Base-by-base conservation (phyloP, 2,888 invertebrate species). In the Philaethria dido region DNA sequence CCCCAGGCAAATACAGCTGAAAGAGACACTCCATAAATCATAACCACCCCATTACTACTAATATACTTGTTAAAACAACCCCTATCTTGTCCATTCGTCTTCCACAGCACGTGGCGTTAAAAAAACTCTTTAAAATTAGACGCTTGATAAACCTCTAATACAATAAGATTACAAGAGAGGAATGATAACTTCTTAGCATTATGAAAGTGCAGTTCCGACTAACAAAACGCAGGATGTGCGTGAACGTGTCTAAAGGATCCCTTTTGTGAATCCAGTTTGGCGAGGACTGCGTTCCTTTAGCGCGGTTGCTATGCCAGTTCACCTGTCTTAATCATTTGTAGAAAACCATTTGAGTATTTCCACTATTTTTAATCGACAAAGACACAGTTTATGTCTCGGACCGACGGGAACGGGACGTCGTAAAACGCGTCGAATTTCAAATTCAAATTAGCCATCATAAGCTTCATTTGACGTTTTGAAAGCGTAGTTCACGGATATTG, bases 61-160 rank as follows among this genome's bases (percentile, higher is more conserved):
- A 92, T 92, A 90, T 86, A 89, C 84, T 89, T 91, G 92, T 92
- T 91, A 89, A 88, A 91, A 91, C 90, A 91, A 89, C 92, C 92
- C 87, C 85, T 92, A 87, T 91, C 92, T 92, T 85, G 87, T 89
- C 88, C 75, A 78, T 79, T 75, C 77, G 78, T 83, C 86, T 82
- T 85, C 78, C 75, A 77, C 78, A 78, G 80, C 85, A 84, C 85
- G 85, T 84, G 85, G 75, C 85, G 64, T 54, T 67, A 80, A 89
- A 89, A 88, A 88, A 88, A 78, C 69, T 71, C 73, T 78, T 85
- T 80, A 82, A 84, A 87, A 86, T 88, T 89, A 85, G 82, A 84
- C 81, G 83, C 81, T 79, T 74, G 77, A 84, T 82, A 80, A 74
- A 82, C 72, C 73, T 75, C 74, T 75, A 76, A 77, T 72, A 79